Base-by-base conservation (phyloP, 2,797 vertebrate species). In the Urophycis tenuis region DNA sequence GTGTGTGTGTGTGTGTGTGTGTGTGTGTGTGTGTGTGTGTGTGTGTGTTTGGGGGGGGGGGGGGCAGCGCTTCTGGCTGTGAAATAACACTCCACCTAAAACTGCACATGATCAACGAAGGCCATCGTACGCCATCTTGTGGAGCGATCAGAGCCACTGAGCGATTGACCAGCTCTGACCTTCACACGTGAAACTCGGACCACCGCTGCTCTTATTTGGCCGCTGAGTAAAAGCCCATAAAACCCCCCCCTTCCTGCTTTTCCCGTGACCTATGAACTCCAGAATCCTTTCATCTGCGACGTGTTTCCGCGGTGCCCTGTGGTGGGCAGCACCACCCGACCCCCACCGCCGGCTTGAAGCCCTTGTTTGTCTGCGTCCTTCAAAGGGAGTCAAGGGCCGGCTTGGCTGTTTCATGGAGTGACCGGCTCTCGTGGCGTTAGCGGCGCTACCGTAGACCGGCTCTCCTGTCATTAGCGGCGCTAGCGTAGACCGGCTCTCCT, bases 301-400 rank as follows among this genome's bases (percentile, higher is more conserved):
- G 10, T 67, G 60, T 67, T 7, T 8, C 60, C 14, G 25, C 14
- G 60, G 29, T 67, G n/a, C 25, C 60, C 60, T 29, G 60, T n/a
- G 11, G 60, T 25, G 60, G 9, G n/a, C 9, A 80, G 88, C 85
- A 86, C 86, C 88, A 82, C 80, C 41, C 75, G 85, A 77, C 81
- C 87, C 83, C 80, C 73, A 78, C 90, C 76, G 81, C 83, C 85
- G 78, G 70, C 89, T 90, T 86, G 88, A 90, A 88, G 88, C 81
- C 82, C 88, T 88, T 82, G 78, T 74, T 67, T 29, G 84, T 89
- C 88, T 75, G 83, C 88, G 90, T 89, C 91, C 90, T 91, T 91
- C 88, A 91, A 84, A 88, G 80, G 80, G 80, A 85, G 80, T 85
- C 77, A n/a, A 82, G 83, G 83, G 82, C 84, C 83, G 83, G 85